Evolutionary conservation across 1,140 invertebrate species (phyloP).

Genomic region (Phenacoccus solenopsis): DNA sequence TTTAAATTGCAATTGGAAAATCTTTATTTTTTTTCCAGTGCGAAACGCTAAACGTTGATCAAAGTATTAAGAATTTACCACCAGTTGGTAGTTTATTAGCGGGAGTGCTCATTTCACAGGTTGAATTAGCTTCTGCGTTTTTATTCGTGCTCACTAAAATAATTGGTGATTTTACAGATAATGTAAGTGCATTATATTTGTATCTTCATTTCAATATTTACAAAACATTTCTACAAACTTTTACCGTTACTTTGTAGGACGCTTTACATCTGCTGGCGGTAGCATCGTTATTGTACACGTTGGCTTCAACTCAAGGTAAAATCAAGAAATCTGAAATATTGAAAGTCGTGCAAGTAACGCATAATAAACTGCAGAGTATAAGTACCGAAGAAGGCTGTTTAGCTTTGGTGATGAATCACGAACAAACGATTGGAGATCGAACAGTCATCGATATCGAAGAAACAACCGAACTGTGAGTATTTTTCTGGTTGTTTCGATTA

Average conservation of each 20-base stretch:
- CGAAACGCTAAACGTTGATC: conserved; percentile 3
- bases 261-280: not conserved
- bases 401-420: conserved; percentile 7
- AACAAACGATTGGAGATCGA: not conserved
- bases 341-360: conserved; percentile 1
- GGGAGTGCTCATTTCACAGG: not conserved
- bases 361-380: not conserved
- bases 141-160: not conserved
- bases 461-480: not conserved
- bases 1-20: not conserved
- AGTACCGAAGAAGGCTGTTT: not conserved
- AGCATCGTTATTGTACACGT: not conserved
- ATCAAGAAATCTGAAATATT: not conserved
- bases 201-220: not conserved
- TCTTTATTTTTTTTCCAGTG: not conserved
- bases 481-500: not conserved
- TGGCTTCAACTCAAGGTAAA: not conserved
- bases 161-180: not conserved
- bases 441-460: conserved; percentile 9
- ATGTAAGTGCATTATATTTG: not conserved
- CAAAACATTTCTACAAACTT: not conserved
- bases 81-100: not conserved
- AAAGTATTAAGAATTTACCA: not conserved
- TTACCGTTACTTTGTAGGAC: not conserved
- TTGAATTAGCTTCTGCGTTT: not conserved